phyloP scores from a whole-genome alignment of 2,888 invertebrate species.

The Drosophila prostipennis region DNA sequence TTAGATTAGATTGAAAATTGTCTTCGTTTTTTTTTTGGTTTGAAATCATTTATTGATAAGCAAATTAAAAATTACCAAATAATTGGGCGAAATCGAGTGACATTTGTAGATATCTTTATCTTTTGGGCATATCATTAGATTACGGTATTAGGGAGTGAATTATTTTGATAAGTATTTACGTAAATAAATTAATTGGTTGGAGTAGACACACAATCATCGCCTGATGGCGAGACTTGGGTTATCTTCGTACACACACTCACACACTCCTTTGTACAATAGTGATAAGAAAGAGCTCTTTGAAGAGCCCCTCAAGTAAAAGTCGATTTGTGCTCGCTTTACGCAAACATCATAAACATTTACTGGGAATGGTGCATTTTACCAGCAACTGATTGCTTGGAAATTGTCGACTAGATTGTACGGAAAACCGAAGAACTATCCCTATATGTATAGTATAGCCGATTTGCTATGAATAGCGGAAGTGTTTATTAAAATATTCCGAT shows the following conservation, averaged over 20 bases:
- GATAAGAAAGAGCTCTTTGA: constrained; percentile 49
- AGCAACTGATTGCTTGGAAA: constrained; percentile 27
- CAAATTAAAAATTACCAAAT: constrained; percentile 33
- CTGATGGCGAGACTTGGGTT: constrained; percentile 31
- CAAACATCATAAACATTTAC: constrained; percentile 36
- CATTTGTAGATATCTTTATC: constrained; percentile 24
- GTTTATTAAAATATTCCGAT: neutral
- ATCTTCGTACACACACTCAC: constrained; percentile 18
- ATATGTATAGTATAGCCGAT: neutral
- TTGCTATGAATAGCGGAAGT: constrained; percentile 24
- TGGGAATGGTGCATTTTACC: constrained; percentile 44
- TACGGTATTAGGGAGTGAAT: constrained; percentile 22
- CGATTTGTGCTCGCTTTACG: neutral
- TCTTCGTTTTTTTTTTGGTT: neutral
- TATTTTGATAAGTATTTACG: constrained; percentile 45
- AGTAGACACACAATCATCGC: constrained; percentile 23
- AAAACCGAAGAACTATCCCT: too few species aligned
- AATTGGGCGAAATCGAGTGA: constrained; percentile 12
- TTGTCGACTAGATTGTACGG: neutral
- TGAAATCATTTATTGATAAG: constrained; percentile 6
- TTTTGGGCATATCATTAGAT: constrained; percentile 8
- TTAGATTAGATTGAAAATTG: constrained; percentile 33
- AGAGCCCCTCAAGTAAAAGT: constrained; percentile 3
- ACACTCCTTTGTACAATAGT: neutral
- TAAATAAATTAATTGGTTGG: constrained; percentile 61